A percentile compares a stretch with the other conserved stretches of the same genome.
Conservation (phyloP, 2,888 invertebrate species). For the Mongoloraphidia duomilia region DNA sequence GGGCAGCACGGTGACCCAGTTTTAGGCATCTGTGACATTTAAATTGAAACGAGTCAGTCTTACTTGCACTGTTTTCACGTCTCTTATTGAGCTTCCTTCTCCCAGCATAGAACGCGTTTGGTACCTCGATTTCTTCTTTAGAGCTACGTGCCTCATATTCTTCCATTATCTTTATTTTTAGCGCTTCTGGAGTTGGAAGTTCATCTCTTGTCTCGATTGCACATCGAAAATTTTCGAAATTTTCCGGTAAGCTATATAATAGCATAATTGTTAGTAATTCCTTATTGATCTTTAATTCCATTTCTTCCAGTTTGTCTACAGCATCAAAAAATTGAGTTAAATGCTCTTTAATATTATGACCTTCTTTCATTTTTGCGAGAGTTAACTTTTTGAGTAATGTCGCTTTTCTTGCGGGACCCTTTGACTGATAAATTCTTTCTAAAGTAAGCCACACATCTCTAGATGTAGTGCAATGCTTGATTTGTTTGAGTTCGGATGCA, state of each 20-base stretch:
- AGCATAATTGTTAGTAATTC: too few species aligned
- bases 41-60: too few species aligned
- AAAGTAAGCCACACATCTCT: background rate
- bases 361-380: too few species aligned
- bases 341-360: too few species aligned
- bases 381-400: background rate
- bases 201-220: constrained; percentile 21
- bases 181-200: constrained; percentile 14
- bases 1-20: too few species aligned
- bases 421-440: background rate
- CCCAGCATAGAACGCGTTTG: background rate
- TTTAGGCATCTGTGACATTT: too few species aligned
- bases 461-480: background rate
- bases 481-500: background rate
- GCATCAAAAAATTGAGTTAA: too few species aligned
- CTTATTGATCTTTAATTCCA: too few species aligned
- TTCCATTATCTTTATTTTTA: constrained; percentile 17
- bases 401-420: background rate
- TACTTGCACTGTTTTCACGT: background rate
- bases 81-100: background rate
- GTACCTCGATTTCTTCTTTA: background rate
- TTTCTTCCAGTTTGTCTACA: too few species aligned
- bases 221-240: constrained; percentile 20
- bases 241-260: constrained; percentile 15
- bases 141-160: constrained; percentile 15